Percentiles rank a stretch among this genome's conserved stretches.
These are phyloP conservation scores for Addax nasomaculatus DNA, from an alignment of 2,113 vertebrate species.

Conservation along the genomic window DNA sequence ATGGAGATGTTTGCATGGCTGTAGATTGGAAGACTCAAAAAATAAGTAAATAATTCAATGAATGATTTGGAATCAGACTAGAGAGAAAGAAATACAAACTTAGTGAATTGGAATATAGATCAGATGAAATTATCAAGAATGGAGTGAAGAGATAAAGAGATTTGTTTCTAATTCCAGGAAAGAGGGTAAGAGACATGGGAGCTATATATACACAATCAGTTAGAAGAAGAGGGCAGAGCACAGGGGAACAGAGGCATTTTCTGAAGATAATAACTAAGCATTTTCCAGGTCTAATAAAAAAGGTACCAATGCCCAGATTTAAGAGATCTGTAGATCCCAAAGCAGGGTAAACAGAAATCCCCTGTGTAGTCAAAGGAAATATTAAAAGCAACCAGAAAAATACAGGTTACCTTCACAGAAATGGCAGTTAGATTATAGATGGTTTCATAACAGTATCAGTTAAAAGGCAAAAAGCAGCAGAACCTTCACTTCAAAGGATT, in stretches of 20 bases:
- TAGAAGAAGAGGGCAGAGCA: not conserved
- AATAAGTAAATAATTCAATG: not conserved
- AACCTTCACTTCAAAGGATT: not conserved
- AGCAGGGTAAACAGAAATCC: not conserved
- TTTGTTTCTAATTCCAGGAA: not conserved
- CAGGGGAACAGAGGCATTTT: not conserved
- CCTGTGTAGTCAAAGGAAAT: not conserved
- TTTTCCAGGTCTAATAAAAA: not conserved
- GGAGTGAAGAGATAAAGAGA: not conserved
- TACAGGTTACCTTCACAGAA: not conserved
- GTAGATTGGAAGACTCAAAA: not conserved
- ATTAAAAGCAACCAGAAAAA: not conserved
- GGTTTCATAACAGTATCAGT: not conserved
- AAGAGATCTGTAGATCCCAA: not conserved
- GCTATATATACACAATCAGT: not conserved
- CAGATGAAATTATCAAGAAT: not conserved
- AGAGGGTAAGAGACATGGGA: not conserved
- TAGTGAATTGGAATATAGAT: not conserved
- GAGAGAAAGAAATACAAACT: not conserved
- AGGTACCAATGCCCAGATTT: not conserved
- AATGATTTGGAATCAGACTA: not conserved
- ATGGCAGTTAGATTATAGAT: not conserved
- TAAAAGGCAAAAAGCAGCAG: not conserved
- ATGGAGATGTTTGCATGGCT: not conserved
- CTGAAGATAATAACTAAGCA: not conserved